Conservation (phyloP, 2,113 vertebrate species). For the Callipepla squamata region DNA sequence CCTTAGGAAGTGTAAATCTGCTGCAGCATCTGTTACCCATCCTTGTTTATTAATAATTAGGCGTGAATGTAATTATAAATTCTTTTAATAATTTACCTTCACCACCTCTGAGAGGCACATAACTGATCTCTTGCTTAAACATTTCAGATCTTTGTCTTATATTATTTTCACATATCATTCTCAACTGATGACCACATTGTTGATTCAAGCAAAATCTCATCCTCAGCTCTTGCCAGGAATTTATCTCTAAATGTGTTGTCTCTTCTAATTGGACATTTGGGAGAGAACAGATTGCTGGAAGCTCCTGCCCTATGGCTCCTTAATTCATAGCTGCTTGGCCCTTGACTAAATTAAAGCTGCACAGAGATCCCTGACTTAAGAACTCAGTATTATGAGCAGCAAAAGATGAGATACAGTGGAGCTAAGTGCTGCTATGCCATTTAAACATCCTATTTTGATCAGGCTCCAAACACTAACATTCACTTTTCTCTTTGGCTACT, state of each 20-base stretch:
- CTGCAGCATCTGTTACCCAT: conserved; percentile 60
- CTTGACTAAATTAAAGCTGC: conserved; percentile 70
- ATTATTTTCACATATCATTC: conserved; percentile 61
- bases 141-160: conserved; percentile 50
- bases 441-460: neutral
- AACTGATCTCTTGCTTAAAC: conserved; percentile 66
- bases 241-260: conserved; percentile 59
- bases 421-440: neutral
- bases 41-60: conserved; percentile 71
- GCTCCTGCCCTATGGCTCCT: conserved; percentile 56
- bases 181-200: conserved; percentile 51
- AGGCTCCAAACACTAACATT: neutral
- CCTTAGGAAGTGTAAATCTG: conserved; percentile 69
- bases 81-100: conserved; percentile 69
- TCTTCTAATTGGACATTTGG: conserved; percentile 72
- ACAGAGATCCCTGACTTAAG: conserved; percentile 62
- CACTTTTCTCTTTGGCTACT: conserved; percentile 14
- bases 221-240: conserved; percentile 54
- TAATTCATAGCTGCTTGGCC: conserved; percentile 70
- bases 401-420: neutral
- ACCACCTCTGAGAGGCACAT: conserved; percentile 52
- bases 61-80: conserved; percentile 60
- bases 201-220: conserved; percentile 66
- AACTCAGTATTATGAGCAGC: conserved; percentile 40
- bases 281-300: conserved; percentile 68